These are phyloP conservation scores for Alosa sapidissima DNA, from an alignment of 2,797 vertebrate genomes.

Conservation along the genomic window DNA sequence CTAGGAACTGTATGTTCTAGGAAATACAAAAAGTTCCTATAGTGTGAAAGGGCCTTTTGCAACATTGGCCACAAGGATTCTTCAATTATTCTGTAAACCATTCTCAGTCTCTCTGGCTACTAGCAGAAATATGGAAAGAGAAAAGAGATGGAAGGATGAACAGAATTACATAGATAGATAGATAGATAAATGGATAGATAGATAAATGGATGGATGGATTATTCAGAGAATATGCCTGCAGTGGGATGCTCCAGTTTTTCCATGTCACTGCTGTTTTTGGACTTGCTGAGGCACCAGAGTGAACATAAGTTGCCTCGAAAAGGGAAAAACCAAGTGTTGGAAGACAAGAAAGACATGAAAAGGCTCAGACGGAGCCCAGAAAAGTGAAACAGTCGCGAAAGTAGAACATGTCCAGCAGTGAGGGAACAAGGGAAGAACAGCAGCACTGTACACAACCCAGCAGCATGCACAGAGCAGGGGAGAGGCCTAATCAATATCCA, in stretches of 20 bases:
- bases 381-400: background rate
- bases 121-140: too few relatives aligned
- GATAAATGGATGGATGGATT: background rate
- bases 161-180: background rate
- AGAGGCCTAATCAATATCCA: constrained; percentile 48
- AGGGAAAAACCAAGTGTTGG: background rate
- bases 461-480: constrained; percentile 20
- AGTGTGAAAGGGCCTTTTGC: too few relatives aligned
- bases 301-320: background rate
- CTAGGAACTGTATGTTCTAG: too few relatives aligned
- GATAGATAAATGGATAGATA: background rate
- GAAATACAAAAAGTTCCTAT: too few relatives aligned
- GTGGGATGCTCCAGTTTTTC: background rate
- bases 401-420: background rate
- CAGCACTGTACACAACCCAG: constrained; percentile 17
- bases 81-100: too few relatives aligned
- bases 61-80: too few relatives aligned
- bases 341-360: constrained; percentile 27
- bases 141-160: background rate
- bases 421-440: background rate
- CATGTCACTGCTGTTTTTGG: background rate
- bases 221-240: background rate
- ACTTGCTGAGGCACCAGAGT: background rate
- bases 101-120: too few relatives aligned
- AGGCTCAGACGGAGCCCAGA: background rate